Conservation (phyloP, 2,888 invertebrate species). For the Chloroclysta siterata region DNA sequence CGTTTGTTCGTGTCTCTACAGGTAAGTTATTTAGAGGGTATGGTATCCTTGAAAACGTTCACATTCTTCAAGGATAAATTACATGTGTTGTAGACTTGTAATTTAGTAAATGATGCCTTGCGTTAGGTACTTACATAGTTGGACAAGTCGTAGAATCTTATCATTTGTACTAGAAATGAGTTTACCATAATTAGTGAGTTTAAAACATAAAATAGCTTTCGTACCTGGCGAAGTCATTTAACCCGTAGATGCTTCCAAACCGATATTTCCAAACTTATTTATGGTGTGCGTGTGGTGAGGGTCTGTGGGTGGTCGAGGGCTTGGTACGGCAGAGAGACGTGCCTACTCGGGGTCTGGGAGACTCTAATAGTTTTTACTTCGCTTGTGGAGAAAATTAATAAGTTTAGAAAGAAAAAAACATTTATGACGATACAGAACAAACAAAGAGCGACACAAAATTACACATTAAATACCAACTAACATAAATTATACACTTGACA, state of each 20-base stretch:
- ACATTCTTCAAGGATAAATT: too few relatives aligned
- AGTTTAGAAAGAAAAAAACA: not conserved
- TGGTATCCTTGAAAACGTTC: too few relatives aligned
- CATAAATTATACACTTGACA: too few relatives aligned
- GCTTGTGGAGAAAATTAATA: not conserved
- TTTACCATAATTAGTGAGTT: not conserved
- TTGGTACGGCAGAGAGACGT: not conserved
- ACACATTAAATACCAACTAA: too few relatives aligned
- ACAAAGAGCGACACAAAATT: too few relatives aligned
- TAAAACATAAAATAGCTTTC: not conserved
- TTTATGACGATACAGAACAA: not conserved
- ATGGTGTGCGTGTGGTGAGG: not conserved
- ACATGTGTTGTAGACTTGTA: too few relatives aligned
- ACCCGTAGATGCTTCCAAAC: not conserved
- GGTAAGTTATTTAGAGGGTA: too few relatives aligned
- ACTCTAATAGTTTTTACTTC: not conserved
- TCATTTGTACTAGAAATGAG: too few relatives aligned
- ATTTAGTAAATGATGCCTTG: too few relatives aligned
- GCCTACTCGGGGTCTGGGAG: not conserved
- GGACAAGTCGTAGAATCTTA: too few relatives aligned
- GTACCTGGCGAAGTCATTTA: not conserved
- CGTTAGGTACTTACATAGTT: too few relatives aligned
- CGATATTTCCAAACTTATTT: not conserved
- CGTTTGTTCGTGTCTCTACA: too few relatives aligned
- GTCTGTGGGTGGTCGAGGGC: not conserved